Evolutionary conservation across 2,113 vertebrate species (phyloP).

Genomic region (Elephantulus edwardii): DNA sequence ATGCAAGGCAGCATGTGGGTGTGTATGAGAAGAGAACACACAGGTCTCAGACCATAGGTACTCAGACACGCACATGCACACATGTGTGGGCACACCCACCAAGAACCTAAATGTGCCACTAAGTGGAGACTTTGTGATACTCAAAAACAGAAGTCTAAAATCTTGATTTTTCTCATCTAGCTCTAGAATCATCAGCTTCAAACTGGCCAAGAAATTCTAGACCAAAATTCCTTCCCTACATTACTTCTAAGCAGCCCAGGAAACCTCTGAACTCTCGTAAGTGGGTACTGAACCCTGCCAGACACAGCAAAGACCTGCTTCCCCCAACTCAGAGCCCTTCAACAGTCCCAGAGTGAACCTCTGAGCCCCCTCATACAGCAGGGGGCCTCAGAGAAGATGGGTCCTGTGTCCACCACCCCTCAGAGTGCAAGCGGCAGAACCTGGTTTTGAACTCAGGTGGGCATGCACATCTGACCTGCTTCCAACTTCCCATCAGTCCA

Average conservation of each 20-base stretch:
- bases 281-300: fast-evolving
- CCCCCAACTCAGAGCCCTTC: neutral
- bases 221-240: neutral
- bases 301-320: fast-evolving
- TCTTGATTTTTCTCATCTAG: neutral
- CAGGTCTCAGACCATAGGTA: neutral
- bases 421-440: neutral
- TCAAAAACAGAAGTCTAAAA: slow-evolving; percentile 26
- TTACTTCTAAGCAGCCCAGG: neutral
- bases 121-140: neutral
- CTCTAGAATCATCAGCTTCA: neutral
- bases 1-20: neutral
- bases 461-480: neutral
- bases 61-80: neutral
- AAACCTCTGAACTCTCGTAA: neutral
- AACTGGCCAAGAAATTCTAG: neutral
- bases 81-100: neutral
- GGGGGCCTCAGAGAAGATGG: neutral
- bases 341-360: neutral
- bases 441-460: neutral
- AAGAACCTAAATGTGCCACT: neutral
- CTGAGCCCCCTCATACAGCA: neutral
- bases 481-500: neutral
- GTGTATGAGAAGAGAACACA: neutral
- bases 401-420: neutral